These are phyloP conservation scores for Fukomys damarensis DNA, from an alignment of 2,113 vertebrate genomes.

Conservation along the genomic window DNA sequence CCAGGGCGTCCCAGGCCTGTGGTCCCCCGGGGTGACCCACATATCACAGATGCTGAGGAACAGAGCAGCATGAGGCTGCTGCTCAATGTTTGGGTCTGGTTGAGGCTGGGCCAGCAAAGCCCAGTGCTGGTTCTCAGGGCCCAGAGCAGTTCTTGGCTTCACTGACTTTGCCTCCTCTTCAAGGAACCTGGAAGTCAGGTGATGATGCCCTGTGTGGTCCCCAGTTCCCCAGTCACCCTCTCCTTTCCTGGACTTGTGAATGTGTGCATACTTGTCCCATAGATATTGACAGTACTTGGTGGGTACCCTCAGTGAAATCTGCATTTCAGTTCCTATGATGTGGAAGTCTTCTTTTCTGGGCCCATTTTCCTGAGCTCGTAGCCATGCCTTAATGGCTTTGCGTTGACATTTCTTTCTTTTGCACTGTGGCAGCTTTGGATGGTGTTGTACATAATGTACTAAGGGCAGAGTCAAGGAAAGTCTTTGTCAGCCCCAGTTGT, in stretches of 20 bases:
- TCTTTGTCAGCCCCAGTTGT: neutral
- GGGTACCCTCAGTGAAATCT: fast-evolving
- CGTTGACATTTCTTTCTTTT: neutral
- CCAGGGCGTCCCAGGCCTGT: too few species aligned
- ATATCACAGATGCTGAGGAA: neutral
- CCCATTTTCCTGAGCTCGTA: neutral
- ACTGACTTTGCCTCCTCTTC: neutral
- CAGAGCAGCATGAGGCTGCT: neutral
- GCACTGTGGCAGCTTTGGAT: neutral
- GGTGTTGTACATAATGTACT: neutral
- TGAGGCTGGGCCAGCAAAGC: neutral
- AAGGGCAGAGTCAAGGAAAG: neutral
- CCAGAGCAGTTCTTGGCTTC: neutral
- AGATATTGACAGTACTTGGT: neutral
- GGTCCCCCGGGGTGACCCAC: neutral
- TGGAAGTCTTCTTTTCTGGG: neutral
- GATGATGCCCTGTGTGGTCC: neutral
- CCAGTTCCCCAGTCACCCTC: neutral
- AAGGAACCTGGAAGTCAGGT: neutral
- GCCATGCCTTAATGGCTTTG: neutral
- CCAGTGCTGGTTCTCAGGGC: too few species aligned
- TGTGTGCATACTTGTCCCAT: neutral
- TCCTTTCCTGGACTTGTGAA: neutral
- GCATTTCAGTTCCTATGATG: neutral
- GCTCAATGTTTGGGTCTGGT: neutral